Evolutionary conservation across 2,113 vertebrate species (phyloP).

Genomic region (Apteryx mantelli): DNA sequence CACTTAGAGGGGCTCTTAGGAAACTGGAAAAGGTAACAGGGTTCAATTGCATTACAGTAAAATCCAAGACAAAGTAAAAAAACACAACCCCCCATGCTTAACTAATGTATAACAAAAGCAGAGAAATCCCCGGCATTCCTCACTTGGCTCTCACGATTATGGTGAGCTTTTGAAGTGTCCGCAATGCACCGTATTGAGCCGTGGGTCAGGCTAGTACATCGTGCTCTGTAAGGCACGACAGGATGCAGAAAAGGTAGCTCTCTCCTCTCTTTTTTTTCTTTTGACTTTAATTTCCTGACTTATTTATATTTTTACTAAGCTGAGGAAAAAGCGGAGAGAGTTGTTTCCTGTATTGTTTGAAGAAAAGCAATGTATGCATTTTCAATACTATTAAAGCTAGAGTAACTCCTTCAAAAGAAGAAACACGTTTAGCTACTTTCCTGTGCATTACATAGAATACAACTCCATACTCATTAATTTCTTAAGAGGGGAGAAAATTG

Average conservation of each 20-base stretch:
- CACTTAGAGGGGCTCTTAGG: not conserved
- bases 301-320: constrained; percentile 44
- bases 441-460: not conserved
- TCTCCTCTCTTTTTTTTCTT: not conserved
- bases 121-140: constrained; percentile 43
- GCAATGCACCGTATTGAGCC: not conserved
- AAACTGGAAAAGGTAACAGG: not conserved
- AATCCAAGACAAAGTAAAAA: constrained; percentile 54
- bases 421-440: not conserved
- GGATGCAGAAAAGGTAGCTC: constrained; percentile 1
- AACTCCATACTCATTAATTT: not conserved
- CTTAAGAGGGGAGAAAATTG: not conserved
- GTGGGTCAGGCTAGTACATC: not conserved
- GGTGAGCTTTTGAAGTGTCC: constrained; percentile 24
- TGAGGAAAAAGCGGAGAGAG: not conserved
- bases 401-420: not conserved
- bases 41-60: constrained; percentile 19
- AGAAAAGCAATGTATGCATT: not conserved
- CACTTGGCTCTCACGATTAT: constrained; percentile 45
- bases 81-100: not conserved
- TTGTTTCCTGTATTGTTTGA: not conserved
- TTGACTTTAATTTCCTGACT: constrained; percentile 35
- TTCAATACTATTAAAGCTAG: not conserved
- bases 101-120: constrained; percentile 48
- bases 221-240: constrained; percentile 10